Conservation (phyloP, 2,113 vertebrate genomes). For the Trichechus manatus region DNA sequence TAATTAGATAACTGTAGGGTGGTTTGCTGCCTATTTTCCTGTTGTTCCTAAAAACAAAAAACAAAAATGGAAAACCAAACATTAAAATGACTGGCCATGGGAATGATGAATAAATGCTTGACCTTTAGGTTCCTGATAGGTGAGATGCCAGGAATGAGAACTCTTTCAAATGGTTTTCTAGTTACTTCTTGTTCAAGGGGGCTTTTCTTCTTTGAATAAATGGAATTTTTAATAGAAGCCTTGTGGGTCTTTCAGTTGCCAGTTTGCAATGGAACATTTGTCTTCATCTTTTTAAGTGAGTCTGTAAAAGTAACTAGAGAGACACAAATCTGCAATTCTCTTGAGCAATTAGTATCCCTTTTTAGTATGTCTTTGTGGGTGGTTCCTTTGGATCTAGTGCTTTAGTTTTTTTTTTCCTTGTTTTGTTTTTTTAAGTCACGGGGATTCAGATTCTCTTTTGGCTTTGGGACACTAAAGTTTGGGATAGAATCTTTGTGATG, state of each 20-base stretch:
- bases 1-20: neutral
- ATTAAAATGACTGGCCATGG: constrained; percentile 24
- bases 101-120: constrained; percentile 4
- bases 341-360: neutral
- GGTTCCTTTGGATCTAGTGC: neutral
- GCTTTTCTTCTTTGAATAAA: constrained; percentile 59
- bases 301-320: neutral
- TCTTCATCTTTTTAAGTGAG: constrained; percentile 48
- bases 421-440: constrained; percentile 13
- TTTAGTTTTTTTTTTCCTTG: neutral
- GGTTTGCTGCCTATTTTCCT: neutral
- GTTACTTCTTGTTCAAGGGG: constrained; percentile 27
- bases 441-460: constrained; percentile 41
- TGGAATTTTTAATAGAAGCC: constrained; percentile 50
- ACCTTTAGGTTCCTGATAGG: constrained; percentile 57
- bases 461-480: constrained; percentile 37
- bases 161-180: constrained; percentile 10
- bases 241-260: constrained; percentile 29
- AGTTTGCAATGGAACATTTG: constrained; percentile 39
- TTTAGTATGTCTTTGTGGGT: neutral
- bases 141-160: constrained; percentile 3
- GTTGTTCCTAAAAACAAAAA: neutral
- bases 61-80: constrained; percentile 14
- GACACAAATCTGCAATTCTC: neutral
- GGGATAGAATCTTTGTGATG: constrained; percentile 3